These are phyloP conservation scores for Plagiodera versicolora DNA, from an alignment of 2,888 invertebrate species.

Conservation along the genomic window DNA sequence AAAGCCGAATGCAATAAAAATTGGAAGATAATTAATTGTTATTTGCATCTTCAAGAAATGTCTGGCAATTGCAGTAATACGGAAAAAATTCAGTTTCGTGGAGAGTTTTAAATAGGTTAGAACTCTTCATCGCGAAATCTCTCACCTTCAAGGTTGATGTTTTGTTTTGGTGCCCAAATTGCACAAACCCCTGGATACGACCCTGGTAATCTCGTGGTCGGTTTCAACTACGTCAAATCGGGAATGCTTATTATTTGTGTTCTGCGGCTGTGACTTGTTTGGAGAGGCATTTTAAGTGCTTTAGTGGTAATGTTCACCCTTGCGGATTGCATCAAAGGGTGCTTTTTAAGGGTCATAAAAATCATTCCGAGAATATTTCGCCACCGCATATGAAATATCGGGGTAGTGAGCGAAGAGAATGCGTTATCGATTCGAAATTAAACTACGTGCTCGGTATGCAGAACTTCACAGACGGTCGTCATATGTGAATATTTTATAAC, in stretches of 20 bases:
- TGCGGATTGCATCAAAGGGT: constrained; percentile 29
- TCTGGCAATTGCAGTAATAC: no score
- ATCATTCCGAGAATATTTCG: constrained; percentile 14
- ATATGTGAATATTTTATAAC: no score
- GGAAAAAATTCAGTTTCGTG: no score
- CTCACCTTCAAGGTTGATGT: no score
- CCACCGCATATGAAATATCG: constrained; percentile 1
- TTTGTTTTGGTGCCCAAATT: no score
- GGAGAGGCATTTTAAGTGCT: constrained; percentile 32
- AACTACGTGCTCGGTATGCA: background rate
- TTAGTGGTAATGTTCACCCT: constrained; percentile 32
- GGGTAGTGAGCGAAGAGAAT: background rate
- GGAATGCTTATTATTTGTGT: constrained; percentile 31
- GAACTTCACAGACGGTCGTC: no score
- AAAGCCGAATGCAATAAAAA: no score
- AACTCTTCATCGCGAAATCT: no score
- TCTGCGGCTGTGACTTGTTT: constrained; percentile 31
- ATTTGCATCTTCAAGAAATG: no score
- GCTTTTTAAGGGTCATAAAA: constrained; percentile 25
- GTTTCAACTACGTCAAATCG: constrained; percentile 25
- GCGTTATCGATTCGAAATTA: background rate
- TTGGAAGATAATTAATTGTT: no score
- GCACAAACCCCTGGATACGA: background rate
- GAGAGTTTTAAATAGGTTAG: no score
- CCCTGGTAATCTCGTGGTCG: constrained; percentile 10